These are phyloP conservation scores for Epicauta chinensis DNA, from an alignment of 1,140 invertebrate genomes.

Conservation along the genomic window DNA sequence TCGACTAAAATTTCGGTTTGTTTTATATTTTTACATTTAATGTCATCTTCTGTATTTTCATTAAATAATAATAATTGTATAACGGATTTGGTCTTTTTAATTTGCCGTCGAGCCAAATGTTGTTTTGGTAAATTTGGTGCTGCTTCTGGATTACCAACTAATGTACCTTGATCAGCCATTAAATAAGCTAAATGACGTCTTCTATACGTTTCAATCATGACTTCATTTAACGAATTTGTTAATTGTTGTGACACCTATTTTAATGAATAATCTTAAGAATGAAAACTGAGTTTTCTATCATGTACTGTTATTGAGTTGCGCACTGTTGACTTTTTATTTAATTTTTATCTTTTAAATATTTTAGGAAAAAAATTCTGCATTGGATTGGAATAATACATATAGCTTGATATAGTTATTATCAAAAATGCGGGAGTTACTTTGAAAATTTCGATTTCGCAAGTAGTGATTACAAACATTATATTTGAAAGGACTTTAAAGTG, in stretches of 20 bases:
- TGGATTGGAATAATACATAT: no score
- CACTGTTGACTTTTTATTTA: no score
- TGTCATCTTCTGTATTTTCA: conserved; percentile 68
- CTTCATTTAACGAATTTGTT: conserved; percentile 70
- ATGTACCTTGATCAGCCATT: conserved; percentile 91
- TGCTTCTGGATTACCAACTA: conserved; percentile 85
- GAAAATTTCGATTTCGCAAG: no score
- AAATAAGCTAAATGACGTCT: conserved; percentile 89
- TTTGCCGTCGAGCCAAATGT: conserved; percentile 74
- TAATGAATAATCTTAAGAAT: no score
- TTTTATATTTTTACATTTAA: conserved; percentile 94
- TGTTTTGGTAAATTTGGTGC: conserved; percentile 88
- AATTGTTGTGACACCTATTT: conserved; percentile 46
- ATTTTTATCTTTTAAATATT: no score
- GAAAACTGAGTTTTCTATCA: no score
- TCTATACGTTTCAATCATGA: conserved; percentile 84
- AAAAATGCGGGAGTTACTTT: no score
- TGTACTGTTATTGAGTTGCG: no score
- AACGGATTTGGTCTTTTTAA: conserved; percentile 87
- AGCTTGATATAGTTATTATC: no score
- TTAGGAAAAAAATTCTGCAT: no score
- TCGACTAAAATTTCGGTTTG: conserved; percentile 94
- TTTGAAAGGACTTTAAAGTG: no score
- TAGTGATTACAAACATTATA: no score
- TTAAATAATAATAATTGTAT: conserved; percentile 87